Evolutionary conservation across 2,888 invertebrate species (phyloP), one percentile per base, ranked within the genome.

Genomic region (Ophonus ardosiacus): DNA sequence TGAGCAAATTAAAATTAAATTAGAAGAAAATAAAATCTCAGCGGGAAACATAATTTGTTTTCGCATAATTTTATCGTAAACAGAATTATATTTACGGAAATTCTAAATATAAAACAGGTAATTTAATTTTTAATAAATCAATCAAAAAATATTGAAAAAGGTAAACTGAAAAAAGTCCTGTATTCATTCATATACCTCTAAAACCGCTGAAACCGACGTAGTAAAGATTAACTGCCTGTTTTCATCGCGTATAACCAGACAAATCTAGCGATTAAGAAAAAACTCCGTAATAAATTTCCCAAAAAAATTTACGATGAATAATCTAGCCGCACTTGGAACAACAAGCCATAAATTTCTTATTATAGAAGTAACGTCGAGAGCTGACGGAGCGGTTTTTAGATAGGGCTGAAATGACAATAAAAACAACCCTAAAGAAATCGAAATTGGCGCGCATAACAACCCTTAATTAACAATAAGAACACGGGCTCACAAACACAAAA

Each of bases 291-390:
- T 76, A 76, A 76, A 76, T 76, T 76, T 24, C 18, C 51, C 4
- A 76, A 78, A 78, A 78, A 78, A 78, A 78, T 40, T 81, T 65
- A 65, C 65, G 81, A 65, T 81, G 81, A 81, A 81, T 81, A 65
- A 81, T 81, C 63, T 81, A 65, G 61, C 51, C 65, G 65, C 40
- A 43, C 43, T 65, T 65, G 40, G 81, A 65, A 40, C 81, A 81
- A 81, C 43, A 59, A 63, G 81, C 65, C n/a, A 81, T 81, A 81
- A 81, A 81, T 81, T 51, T 65, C 0, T 65, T 59, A 81, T 65
- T 81, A 63, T 81, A 43, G 65, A 43, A 63, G 56, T 74, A 74
- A 51, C 15, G 51, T 15, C 38, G 40, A 17, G 43, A 51, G 51
- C 74, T 74, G 74, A 74, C 51, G 43, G 5, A 6, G 74, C 24